Base-by-base conservation (phyloP, 1,140 invertebrate genomes). In the Parasteatoda tepidariorum region DNA sequence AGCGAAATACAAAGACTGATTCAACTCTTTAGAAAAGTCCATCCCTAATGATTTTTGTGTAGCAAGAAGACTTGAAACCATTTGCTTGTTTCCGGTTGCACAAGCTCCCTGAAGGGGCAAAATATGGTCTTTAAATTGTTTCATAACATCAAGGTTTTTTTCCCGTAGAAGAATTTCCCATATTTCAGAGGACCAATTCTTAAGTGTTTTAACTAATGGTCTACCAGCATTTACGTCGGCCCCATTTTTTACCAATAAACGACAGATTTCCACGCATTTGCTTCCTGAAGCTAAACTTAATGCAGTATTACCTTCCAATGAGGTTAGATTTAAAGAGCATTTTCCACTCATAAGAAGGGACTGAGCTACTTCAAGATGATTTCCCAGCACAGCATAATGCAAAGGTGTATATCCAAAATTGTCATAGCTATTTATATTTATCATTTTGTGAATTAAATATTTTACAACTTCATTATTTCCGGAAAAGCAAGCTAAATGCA, bases 311-410 rank as follows among this genome's bases (percentile, higher is more conserved):
- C 22, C 31, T 13, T 59, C 31, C 1, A 85, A 48, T 13, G 73
- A 68, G 18, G 31, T 48, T 31, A 24, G 34, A 26, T 81, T 34
- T 11, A 85, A 24, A n/a, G n/a, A n/a, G n/a, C n/a, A n/a, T n/a
- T n/a, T n/a, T n/a, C n/a, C n/a, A n/a, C n/a, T n/a, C n/a, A n/a
- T n/a, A n/a, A n/a, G n/a, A 18, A 85, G 54, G 18, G 24, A 6
- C 28, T 73, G 64, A 18, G 81, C 54, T 15, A 82, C 30, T 61
- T 85, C 84, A 24, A 59, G 18, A n/a, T 38, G 30, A 7, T 62
- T 24, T 4, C 48, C 31, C 26, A 0, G 94, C 86, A 95, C 95
- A 34, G 96, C 96, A 73, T 98, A 91, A 88, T 98, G 95, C 55
- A 98, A 33, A 34, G 68, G 71, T 70, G 73, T 82, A 15, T 30